Evolutionary conservation across 2,888 invertebrate species (phyloP).

Genomic region (Oligia latruncula): DNA sequence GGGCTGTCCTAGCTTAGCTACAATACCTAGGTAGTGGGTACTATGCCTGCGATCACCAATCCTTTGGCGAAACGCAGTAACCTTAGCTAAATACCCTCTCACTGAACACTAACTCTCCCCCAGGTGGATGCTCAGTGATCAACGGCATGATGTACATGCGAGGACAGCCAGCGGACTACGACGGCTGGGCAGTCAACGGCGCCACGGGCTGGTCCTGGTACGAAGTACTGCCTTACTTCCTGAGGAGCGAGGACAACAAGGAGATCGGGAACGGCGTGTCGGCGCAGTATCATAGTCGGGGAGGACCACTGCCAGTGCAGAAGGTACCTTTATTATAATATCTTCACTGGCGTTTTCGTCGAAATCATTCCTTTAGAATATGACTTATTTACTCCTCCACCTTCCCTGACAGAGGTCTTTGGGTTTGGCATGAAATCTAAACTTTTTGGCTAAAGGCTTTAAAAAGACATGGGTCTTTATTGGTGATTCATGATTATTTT

Average conservation of each 20-base stretch:
- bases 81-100: not conserved
- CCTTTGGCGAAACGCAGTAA: not conserved
- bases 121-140: constrained; percentile 92
- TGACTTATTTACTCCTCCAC: no score
- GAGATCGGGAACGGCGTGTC: constrained; percentile 91
- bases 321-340: constrained; percentile 66
- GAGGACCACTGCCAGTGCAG: constrained; percentile 91
- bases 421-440: no score
- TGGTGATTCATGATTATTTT: no score
- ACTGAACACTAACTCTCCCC: not conserved
- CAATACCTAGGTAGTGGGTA: not conserved
- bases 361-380: not conserved
- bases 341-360: not conserved
- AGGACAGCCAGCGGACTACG: constrained; percentile 93
- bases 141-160: constrained; percentile 97
- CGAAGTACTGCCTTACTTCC: constrained; percentile 94
- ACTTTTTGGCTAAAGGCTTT: no score
- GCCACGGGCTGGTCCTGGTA: constrained; percentile 94
- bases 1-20: not conserved
- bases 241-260: constrained; percentile 92
- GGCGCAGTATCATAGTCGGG: constrained; percentile 90
- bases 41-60: not conserved
- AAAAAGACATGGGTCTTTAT: no score
- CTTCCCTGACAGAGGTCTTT: no score
- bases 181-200: constrained; percentile 93